Percentiles rank a stretch among this genome's conserved stretches.
These are phyloP conservation scores for Teleiodes luculella DNA, from an alignment of 2,888 invertebrate genomes.

Conservation along the genomic window DNA sequence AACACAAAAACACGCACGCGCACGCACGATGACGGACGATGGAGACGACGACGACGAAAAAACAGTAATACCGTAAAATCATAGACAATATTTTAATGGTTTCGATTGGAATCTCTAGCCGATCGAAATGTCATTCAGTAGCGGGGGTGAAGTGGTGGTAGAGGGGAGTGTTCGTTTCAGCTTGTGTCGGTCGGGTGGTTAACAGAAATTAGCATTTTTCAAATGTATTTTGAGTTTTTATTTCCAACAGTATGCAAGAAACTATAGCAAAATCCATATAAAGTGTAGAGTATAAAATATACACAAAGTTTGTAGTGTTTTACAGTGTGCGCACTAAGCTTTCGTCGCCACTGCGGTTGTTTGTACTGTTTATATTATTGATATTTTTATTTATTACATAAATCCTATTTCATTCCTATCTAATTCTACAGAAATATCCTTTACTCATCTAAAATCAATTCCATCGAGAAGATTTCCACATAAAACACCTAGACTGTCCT, in stretches of 20 bases:
- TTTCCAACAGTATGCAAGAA: conserved; percentile 39
- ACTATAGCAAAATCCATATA: conserved; percentile 26
- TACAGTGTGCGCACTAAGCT: conserved; percentile 24
- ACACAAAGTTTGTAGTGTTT: conserved; percentile 29
- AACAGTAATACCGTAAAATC: not conserved
- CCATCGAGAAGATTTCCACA: not conserved
- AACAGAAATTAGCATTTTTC: conserved; percentile 48
- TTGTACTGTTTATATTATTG: conserved; percentile 51
- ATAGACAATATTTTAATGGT: not conserved
- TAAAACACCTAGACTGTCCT: not conserved
- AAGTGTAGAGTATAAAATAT: conserved; percentile 24
- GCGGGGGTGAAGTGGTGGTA: conserved; percentile 48
- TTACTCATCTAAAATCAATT: not conserved
- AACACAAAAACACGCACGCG: too few species aligned
- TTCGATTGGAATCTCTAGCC: conserved; percentile 32
- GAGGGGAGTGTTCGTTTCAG: conserved; percentile 45
- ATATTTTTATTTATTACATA: conserved; percentile 39
- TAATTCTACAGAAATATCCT: not conserved
- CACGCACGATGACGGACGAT: too few species aligned
- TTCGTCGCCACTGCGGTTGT: conserved; percentile 40
- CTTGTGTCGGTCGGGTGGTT: conserved; percentile 38
- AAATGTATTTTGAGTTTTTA: conserved; percentile 43
- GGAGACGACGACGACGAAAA: too few species aligned
- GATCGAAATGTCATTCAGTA: conserved; percentile 67
- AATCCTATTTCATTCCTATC: conserved; percentile 12